Percentiles rank a stretch among this genome's conserved stretches.
These are phyloP conservation scores for mouse (Mus musculus) DNA, from an alignment of 2,113 vertebrate genomes.

Conservation along the genomic window GRCm39 chr5:114327001-114327500, in stretches of 20 bases:
- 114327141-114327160: not conserved
- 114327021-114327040: not conserved
- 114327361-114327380: not conserved
- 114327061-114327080: not conserved
- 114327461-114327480: not conserved
- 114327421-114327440: not conserved
- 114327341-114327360: not conserved
- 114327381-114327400: not conserved
- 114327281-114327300: fast-evolving
- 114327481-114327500: not conserved
- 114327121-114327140: not conserved
- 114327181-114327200: not conserved
- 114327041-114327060: not conserved
- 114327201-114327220: not conserved
- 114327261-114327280: not conserved
- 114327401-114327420: not conserved
- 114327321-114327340: not conserved
- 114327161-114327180: not conserved
- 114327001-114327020: not conserved
- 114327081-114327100: not conserved
- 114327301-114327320: fast-evolving
- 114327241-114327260: not conserved
- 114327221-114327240: not conserved
- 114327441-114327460: not conserved
- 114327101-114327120: not conserved